Conservation (phyloP, 2,113 vertebrate species). For the Hyperopisus bebe region DNA sequence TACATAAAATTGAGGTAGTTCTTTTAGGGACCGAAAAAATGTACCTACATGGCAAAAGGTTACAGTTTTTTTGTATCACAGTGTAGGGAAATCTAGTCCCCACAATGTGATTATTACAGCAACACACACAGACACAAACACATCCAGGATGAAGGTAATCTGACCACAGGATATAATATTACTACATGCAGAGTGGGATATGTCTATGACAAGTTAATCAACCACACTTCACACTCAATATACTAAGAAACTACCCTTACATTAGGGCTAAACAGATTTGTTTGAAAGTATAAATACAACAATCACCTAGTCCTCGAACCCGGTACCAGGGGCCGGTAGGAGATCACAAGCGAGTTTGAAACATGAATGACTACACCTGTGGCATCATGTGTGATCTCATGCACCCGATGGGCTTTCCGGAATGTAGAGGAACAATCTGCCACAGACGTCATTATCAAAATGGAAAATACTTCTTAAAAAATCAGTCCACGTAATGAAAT, state of each 20-base stretch:
- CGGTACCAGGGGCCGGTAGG: background rate
- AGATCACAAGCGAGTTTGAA: background rate
- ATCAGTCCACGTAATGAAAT: background rate
- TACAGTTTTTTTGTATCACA: background rate
- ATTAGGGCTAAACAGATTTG: background rate
- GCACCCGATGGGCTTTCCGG: background rate
- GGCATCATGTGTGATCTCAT: background rate
- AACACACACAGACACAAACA: conserved; percentile 7
- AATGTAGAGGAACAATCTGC: background rate
- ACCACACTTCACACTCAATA: background rate
- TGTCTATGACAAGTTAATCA: background rate
- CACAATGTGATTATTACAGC: background rate
- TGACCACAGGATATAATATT: background rate
- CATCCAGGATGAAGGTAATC: background rate
- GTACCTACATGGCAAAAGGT: background rate
- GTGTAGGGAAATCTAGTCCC: background rate
- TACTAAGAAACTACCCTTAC: background rate
- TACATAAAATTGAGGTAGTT: too few species aligned
- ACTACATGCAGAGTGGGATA: background rate
- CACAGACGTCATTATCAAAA: background rate
- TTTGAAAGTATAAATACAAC: background rate
- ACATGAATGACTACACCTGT: background rate
- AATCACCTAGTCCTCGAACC: background rate
- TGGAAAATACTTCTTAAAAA: background rate
- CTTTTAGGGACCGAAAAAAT: background rate